These are phyloP conservation scores for Platyrinchus mystaceus DNA, from an alignment of 2,797 vertebrate genomes.

Conservation along the genomic window DNA sequence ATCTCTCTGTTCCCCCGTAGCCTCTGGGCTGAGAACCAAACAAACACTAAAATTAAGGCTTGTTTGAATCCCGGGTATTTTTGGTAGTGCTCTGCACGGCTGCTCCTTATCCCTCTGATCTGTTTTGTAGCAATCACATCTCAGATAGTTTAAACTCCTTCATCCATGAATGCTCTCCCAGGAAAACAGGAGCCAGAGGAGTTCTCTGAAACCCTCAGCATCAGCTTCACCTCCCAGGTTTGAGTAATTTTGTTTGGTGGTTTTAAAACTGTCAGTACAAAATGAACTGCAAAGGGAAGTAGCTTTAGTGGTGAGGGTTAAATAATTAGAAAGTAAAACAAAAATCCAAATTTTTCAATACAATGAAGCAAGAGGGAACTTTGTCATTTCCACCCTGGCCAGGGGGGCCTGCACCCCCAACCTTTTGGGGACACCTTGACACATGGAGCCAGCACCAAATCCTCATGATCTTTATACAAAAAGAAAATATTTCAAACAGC, in stretches of 20 bases:
- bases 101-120: background rate
- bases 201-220: background rate
- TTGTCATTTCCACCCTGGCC: background rate
- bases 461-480: background rate
- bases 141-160: background rate
- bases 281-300: background rate
- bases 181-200: background rate
- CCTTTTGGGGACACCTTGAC: fast-evolving
- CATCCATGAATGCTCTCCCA: background rate
- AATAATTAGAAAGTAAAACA: background rate
- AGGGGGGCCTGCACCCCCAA: background rate
- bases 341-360: background rate
- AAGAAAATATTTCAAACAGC: background rate
- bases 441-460: background rate
- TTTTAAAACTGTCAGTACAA: background rate
- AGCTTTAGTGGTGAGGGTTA: background rate
- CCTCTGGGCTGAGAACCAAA: background rate
- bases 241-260: background rate
- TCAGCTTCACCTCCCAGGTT: background rate
- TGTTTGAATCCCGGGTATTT: background rate
- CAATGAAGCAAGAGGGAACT: background rate
- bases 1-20: background rate
- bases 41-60: background rate
- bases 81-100: background rate
- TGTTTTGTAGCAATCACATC: background rate